phyloP scores from a whole-genome alignment of 2,888 invertebrate species.

The Melanostoma scalare region DNA sequence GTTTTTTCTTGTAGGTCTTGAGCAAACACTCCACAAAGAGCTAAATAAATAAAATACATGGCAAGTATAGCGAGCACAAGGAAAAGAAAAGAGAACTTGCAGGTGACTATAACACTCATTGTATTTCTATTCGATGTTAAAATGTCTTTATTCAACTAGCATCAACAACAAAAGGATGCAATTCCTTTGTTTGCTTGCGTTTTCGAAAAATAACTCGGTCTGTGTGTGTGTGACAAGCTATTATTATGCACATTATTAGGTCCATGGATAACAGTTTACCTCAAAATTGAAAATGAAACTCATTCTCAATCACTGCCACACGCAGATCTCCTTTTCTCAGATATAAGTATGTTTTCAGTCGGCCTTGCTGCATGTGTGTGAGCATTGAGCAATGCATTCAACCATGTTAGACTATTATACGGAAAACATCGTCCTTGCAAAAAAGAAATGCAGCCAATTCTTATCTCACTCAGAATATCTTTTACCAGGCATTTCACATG shows the following conservation, averaged over 20 bases:
- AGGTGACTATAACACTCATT: too few relatives aligned
- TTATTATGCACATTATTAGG: constrained; percentile 34
- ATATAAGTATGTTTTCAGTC: constrained; percentile 1
- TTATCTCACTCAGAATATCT: constrained; percentile 34
- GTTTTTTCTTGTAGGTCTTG: too few relatives aligned
- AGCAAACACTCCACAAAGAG: too few relatives aligned
- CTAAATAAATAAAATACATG: too few relatives aligned
- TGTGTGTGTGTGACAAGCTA: constrained; percentile 50
- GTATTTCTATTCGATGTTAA: too few relatives aligned
- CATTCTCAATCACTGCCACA: constrained; percentile 63
- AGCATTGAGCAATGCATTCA: constrained; percentile 34
- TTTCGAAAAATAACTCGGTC: background rate
- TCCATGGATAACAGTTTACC: constrained; percentile 37
- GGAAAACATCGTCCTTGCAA: constrained; percentile 59
- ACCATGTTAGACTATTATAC: constrained; percentile 49
- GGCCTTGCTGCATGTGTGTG: constrained; percentile 35
- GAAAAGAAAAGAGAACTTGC: too few relatives aligned
- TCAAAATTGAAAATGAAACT: constrained; percentile 51
- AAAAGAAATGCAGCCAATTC: constrained; percentile 42
- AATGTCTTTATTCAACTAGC: too few relatives aligned
- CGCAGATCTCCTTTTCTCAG: constrained; percentile 38
- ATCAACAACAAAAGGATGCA: background rate
- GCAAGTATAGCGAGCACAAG: too few relatives aligned
- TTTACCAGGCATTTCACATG: constrained; percentile 51
- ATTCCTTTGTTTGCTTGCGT: constrained; percentile 20